Evolutionary conservation across 2,797 vertebrate species (phyloP).

Genomic region (Scolopax rusticola): DNA sequence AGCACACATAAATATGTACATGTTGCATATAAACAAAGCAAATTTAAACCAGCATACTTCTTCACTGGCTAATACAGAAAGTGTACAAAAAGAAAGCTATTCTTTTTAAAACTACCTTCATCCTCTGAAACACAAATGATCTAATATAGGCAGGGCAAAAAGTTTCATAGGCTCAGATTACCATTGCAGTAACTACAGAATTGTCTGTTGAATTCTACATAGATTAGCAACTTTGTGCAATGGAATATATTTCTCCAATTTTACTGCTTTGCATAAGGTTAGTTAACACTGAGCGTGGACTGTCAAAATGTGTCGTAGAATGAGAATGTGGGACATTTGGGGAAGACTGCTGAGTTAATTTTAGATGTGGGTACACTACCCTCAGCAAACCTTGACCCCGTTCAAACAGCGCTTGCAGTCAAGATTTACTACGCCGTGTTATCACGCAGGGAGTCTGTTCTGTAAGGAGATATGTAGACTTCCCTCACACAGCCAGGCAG

Average conservation of each 20-base stretch:
- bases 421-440: neutral
- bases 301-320: constrained; percentile 26
- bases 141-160: neutral
- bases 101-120: constrained; percentile 7
- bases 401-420: neutral
- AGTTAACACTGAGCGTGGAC: neutral
- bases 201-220: neutral
- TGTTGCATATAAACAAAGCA: constrained; percentile 36
- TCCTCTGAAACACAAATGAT: neutral
- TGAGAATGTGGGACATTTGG: neutral
- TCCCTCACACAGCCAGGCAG: neutral
- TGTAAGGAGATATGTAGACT: neutral
- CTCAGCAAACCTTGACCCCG: neutral
- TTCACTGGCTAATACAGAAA: neutral
- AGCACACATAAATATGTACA: constrained; percentile 38
- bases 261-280: constrained; percentile 37
- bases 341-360: constrained; percentile 17
- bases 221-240: constrained; percentile 9
- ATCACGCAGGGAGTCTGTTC: neutral
- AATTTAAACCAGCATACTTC: constrained; percentile 6
- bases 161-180: neutral
- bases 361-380: neutral
- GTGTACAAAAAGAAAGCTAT: neutral
- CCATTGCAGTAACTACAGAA: neutral
- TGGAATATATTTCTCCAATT: constrained; percentile 30